Conservation (phyloP, 1,140 invertebrate genomes). For the Lepidostoma basale region DNA sequence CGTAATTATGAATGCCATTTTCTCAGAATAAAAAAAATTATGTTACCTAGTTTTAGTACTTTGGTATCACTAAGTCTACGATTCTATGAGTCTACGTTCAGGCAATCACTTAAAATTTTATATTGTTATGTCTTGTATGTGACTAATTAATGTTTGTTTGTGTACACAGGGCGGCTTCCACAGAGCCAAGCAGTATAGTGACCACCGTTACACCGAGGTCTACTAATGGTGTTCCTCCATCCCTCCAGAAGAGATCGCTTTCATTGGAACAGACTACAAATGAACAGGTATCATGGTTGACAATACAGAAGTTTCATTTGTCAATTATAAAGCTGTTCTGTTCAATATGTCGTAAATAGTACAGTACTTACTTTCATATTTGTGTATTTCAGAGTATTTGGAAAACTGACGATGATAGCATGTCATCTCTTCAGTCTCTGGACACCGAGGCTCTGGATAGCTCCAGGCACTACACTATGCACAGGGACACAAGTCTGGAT, state of each 20-base stretch:
- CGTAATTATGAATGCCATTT: too few relatives aligned
- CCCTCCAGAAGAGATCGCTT: slow-evolving; percentile 59
- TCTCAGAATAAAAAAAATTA: too few relatives aligned
- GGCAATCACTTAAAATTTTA: too few relatives aligned
- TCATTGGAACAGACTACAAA: slow-evolving; percentile 62
- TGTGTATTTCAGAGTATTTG: slow-evolving; percentile 60
- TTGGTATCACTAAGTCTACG: too few relatives aligned
- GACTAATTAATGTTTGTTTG: background rate
- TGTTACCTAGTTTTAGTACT: too few relatives aligned
- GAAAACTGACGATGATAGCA: slow-evolving; percentile 78
- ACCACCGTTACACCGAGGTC: slow-evolving; percentile 51
- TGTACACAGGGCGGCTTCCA: slow-evolving; percentile 54
- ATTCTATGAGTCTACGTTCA: too few relatives aligned
- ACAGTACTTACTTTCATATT: too few relatives aligned
- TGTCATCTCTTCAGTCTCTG: slow-evolving; percentile 78
- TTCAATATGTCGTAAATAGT: too few relatives aligned
- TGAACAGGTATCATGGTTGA: slow-evolving; percentile 64
- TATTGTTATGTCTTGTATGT: background rate
- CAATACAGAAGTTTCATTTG: background rate
- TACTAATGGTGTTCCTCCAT: slow-evolving; percentile 50
- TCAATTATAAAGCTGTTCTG: background rate
- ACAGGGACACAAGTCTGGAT: slow-evolving; percentile 74
- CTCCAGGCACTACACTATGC: slow-evolving; percentile 59
- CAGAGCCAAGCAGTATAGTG: slow-evolving; percentile 55
- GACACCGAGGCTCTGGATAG: slow-evolving; percentile 63